Evolutionary conservation across 2,888 invertebrate genomes (phyloP).

Genomic region (Lepidocyrtinus sp.): DNA sequence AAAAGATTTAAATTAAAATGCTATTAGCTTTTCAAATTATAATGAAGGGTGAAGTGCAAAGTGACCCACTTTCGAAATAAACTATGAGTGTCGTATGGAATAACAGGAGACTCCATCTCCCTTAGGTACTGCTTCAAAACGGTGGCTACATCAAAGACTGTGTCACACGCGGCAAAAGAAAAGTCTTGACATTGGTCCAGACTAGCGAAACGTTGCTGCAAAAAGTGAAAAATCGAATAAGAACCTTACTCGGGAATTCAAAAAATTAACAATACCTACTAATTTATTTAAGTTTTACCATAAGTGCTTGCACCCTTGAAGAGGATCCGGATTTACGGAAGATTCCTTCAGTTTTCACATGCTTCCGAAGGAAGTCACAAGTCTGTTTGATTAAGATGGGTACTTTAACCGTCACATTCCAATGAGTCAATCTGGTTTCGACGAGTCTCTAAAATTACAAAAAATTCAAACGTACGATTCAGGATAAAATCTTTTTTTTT

Average conservation of each 20-base stretch:
- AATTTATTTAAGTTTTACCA: slow-evolving; percentile 75
- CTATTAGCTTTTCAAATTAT: too few relatives aligned
- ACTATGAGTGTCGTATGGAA: slow-evolving; percentile 83
- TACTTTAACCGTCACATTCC: slow-evolving; percentile 81
- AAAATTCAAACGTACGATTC: too few relatives aligned
- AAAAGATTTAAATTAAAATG: background rate
- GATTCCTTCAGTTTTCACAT: slow-evolving; percentile 85
- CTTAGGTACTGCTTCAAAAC: slow-evolving; percentile 89
- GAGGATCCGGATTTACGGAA: slow-evolving; percentile 92
- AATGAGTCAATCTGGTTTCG: slow-evolving; percentile 78
- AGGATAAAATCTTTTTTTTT: too few relatives aligned
- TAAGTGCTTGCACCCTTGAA: slow-evolving; percentile 85
- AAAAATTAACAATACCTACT: background rate
- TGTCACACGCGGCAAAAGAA: slow-evolving; percentile 78
- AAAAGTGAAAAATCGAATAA: slow-evolving; percentile 21
- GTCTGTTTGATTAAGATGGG: slow-evolving; percentile 83
- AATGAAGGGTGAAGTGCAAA: too few relatives aligned
- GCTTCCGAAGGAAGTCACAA: slow-evolving; percentile 79
- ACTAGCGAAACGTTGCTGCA: slow-evolving; percentile 72
- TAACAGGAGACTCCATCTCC: slow-evolving; percentile 87
- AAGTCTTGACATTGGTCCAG: slow-evolving; percentile 82
- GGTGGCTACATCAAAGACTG: slow-evolving; percentile 88
- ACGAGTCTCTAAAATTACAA: slow-evolving; percentile 55
- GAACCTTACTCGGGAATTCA: background rate
- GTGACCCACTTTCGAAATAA: slow-evolving; percentile 76